These are phyloP conservation scores for Melipona bicolor DNA, from an alignment of 2,888 invertebrate species.

Conservation along the genomic window DNA sequence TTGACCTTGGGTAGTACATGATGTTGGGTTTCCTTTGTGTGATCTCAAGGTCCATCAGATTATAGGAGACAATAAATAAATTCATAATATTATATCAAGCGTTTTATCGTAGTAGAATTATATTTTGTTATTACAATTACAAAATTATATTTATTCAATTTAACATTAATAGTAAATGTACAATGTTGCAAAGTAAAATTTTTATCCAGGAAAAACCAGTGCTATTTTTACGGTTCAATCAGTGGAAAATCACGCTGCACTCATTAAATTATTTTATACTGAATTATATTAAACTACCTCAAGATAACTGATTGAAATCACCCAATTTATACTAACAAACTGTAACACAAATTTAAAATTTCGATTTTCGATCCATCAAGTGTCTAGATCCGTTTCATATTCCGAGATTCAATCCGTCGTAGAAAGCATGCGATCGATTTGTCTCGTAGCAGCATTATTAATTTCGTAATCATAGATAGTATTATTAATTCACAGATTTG, in stretches of 20 bases:
- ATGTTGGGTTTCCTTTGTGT: constrained; percentile 5
- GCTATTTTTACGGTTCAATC: background rate
- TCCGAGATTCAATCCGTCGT: background rate
- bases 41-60: constrained; percentile 25
- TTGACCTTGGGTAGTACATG: constrained; percentile 29
- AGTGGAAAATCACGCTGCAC: background rate
- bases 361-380: background rate
- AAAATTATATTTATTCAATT: too few relatives aligned
- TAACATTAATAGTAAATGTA: too few relatives aligned
- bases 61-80: background rate
- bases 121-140: too few relatives aligned
- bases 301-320: background rate
- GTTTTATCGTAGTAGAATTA: background rate
- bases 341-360: background rate
- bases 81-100: too few relatives aligned
- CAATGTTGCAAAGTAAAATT: too few relatives aligned
- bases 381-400: background rate
- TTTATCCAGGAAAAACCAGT: background rate
- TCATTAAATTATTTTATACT: background rate
- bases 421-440: constrained; percentile 4
- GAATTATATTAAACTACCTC: background rate
- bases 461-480: background rate
- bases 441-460: constrained; percentile 1
- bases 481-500: background rate
- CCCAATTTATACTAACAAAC: background rate